phyloP scores from a whole-genome alignment of 2,113 vertebrate genomes.

The Mobula birostris region DNA sequence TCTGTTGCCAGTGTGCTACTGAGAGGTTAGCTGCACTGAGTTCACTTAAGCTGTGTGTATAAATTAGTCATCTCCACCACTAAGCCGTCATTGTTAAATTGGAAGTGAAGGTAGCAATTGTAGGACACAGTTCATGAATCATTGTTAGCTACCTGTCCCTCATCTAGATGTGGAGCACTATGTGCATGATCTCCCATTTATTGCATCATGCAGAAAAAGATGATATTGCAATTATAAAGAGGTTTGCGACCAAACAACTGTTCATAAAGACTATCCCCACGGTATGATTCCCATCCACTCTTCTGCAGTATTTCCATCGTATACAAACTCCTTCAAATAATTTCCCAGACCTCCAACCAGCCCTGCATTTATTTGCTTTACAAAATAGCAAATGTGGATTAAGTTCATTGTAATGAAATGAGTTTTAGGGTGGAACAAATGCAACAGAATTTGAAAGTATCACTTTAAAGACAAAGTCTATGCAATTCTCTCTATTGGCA shows the following conservation, averaged over 20 bases:
- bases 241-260: neutral
- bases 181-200: neutral
- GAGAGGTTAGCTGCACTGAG: neutral
- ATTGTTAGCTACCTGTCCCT: neutral
- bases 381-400: neutral
- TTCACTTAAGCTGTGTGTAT: neutral
- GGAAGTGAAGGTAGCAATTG: neutral
- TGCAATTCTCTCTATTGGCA: neutral
- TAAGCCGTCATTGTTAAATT: neutral
- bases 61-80: neutral
- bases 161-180: neutral
- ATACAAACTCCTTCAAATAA: too few species aligned
- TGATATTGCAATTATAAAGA: neutral
- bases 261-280: neutral
- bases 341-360: neutral
- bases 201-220: neutral
- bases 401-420: neutral
- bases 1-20: neutral
- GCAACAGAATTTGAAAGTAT: neutral
- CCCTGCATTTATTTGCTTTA: neutral
- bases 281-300: neutral
- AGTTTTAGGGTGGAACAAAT: neutral
- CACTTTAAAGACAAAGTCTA: neutral
- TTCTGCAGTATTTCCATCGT: neutral
- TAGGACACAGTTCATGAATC: neutral